A percentile compares a stretch with the other conserved stretches of the same genome.
These are phyloP conservation scores for Ceyx margarethae DNA, from an alignment of 2,113 vertebrate genomes.

Conservation along the genomic window DNA sequence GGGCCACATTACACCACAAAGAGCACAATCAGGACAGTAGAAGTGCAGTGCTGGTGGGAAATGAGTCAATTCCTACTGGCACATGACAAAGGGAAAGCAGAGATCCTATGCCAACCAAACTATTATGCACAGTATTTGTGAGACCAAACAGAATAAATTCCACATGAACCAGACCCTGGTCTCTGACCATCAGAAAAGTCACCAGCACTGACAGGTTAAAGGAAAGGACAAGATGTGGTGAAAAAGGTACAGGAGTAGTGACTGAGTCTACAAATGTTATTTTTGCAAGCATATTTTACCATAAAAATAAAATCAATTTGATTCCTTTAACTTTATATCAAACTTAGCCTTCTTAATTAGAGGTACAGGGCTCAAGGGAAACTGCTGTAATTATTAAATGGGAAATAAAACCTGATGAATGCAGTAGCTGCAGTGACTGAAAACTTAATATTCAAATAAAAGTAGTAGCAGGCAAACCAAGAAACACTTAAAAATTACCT, in stretches of 20 bases:
- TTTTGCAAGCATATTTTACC: neutral
- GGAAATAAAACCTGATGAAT: slow-evolving; percentile 1
- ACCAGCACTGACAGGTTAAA: neutral
- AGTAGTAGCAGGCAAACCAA: neutral
- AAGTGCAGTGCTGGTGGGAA: neutral
- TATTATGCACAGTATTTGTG: neutral
- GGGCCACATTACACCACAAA: neutral
- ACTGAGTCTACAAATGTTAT: neutral
- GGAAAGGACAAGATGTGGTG: neutral
- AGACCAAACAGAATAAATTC: neutral
- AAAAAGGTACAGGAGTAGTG: neutral
- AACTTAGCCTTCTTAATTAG: slow-evolving; percentile 32
- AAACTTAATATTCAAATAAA: neutral
- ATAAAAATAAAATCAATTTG: neutral
- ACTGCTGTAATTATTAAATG: neutral
- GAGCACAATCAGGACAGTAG: neutral
- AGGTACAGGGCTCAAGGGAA: neutral
- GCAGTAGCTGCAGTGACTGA: neutral
- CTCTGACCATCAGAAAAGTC: neutral
- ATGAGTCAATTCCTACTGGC: neutral
- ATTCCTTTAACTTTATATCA: neutral
- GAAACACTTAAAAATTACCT: neutral
- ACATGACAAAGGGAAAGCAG: neutral
- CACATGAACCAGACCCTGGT: neutral
- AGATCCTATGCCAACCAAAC: neutral